A percentile compares a stretch with the other conserved stretches of the same genome.
phyloP scores from a whole-genome alignment of 2,888 invertebrate species.

The Endotricha flammealis region DNA sequence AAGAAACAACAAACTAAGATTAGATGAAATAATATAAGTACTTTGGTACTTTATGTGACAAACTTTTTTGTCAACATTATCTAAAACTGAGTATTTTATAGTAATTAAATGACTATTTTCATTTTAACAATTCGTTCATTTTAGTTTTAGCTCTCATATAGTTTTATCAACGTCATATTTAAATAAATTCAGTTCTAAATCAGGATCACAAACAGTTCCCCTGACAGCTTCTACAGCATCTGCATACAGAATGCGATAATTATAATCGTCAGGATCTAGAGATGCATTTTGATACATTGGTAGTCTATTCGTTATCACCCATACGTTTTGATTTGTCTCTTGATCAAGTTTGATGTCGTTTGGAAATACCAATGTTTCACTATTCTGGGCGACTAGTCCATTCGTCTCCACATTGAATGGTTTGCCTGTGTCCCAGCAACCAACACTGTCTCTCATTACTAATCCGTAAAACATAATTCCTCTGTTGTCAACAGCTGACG shows the following conservation, averaged over 20 bases:
- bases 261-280: slow-evolving; percentile 81
- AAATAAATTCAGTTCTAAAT: not conserved
- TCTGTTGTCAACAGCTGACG: slow-evolving; percentile 83
- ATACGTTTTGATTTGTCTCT: slow-evolving; percentile 82
- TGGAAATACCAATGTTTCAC: slow-evolving; percentile 84
- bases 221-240: slow-evolving; percentile 80
- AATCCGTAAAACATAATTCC: slow-evolving; percentile 89
- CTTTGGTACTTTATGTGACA: too few relatives aligned
- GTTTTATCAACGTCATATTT: too few relatives aligned
- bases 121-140: too few relatives aligned
- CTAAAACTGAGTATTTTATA: too few relatives aligned
- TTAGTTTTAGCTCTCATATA: too few relatives aligned
- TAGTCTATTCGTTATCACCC: slow-evolving; percentile 86
- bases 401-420: slow-evolving; percentile 81
- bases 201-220: slow-evolving; percentile 84
- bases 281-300: slow-evolving; percentile 84
- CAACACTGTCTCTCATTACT: slow-evolving; percentile 85
- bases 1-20: too few relatives aligned
- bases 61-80: too few relatives aligned
- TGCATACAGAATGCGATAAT: slow-evolving; percentile 85
- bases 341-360: slow-evolving; percentile 89
- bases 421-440: slow-evolving; percentile 88
- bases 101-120: too few relatives aligned
- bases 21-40: too few relatives aligned
- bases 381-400: slow-evolving; percentile 80